Evolutionary conservation across 2,797 vertebrate species (phyloP), one percentile per base, ranked within the genome.

Genomic region (Sciurus vulgaris): DNA sequence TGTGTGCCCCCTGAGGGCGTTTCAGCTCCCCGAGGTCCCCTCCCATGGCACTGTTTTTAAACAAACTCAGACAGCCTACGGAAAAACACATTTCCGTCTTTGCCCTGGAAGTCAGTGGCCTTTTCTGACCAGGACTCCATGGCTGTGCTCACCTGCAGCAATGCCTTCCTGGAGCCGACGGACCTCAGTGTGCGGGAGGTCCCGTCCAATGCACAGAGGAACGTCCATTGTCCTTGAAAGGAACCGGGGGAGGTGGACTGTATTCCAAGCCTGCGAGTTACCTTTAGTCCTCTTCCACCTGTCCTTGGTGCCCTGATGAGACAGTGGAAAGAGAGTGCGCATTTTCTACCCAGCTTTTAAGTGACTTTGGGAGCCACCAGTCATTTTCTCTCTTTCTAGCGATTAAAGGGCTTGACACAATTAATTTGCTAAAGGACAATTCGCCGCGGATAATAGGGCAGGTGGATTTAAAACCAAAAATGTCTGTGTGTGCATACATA

Each of bases 361-460:
- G 63, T 78, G 85, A 26, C 44, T 67, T 83, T 84, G 82, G 28
- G 17, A 89, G 69, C 44, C 84, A 30, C 33, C 76, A 89, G 85
- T 6, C 59, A 11, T 70, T 82, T 72, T 69, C 44, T 92, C 33
- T 86, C 49, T 89, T 59, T 72, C 49, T 78, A 70, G 67, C 38
- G 54, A 10, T 18, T 65, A 22, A 38, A 17, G 56, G 41, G 51
- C 63, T 82, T 91, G 56, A 59, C 15, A 17, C 22, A 92, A 92
- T 70, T 88, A 70, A 76, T 92, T 90, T 86, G 28, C 82, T 79
- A 72, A 79, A 69, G 94, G 84, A 61, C 88, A 89, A 72, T 59
- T 56, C 41, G 61, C 26, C 3, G 3, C 41, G 26, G 84, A 84
- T 70, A 78, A 44, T 61, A 2, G 26, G 28, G 26, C 5, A 51